These are phyloP conservation scores for Mormyrus proboscirostris DNA, from an alignment of 2,797 vertebrate species.

Conservation along the genomic window DNA sequence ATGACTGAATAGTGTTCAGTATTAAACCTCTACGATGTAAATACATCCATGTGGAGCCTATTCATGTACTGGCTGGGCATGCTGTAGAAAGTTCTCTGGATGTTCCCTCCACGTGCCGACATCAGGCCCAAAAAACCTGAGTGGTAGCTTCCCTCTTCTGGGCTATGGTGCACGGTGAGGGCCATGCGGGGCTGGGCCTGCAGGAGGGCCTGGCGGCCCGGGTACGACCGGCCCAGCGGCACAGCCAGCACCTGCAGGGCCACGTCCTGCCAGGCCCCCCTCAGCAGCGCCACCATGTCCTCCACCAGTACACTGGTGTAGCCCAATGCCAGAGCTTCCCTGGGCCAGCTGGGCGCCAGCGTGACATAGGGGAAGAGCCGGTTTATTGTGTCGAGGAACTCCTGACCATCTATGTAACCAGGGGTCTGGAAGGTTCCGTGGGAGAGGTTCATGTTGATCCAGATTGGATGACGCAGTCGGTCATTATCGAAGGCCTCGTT, in stretches of 20 bases:
- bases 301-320: constrained; percentile 48
- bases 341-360: constrained; percentile 59
- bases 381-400: constrained; percentile 56
- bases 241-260: constrained; percentile 56
- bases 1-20: background rate
- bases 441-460: constrained; percentile 60
- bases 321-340: constrained; percentile 46
- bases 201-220: constrained; percentile 37
- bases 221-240: constrained; percentile 32
- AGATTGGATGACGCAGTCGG: constrained; percentile 56
- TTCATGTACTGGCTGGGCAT: constrained; percentile 29
- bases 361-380: constrained; percentile 64
- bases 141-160: constrained; percentile 10
- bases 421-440: constrained; percentile 40
- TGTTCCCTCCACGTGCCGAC: constrained; percentile 35
- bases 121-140: constrained; percentile 27
- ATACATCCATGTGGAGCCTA: constrained; percentile 19
- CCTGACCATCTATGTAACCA: constrained; percentile 47
- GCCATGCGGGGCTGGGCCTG: constrained; percentile 46
- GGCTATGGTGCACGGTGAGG: constrained; percentile 47
- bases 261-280: constrained; percentile 55
- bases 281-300: constrained; percentile 54
- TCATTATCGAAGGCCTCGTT: constrained; percentile 39
- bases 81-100: constrained; percentile 48
- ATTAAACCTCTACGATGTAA: constrained; percentile 22